A percentile compares a stretch with the other conserved stretches of the same genome.
phyloP scores from a whole-genome alignment of 35 echinoderm and acorn worm genomes.

The Heliocidaris erythrogramma region DNA sequence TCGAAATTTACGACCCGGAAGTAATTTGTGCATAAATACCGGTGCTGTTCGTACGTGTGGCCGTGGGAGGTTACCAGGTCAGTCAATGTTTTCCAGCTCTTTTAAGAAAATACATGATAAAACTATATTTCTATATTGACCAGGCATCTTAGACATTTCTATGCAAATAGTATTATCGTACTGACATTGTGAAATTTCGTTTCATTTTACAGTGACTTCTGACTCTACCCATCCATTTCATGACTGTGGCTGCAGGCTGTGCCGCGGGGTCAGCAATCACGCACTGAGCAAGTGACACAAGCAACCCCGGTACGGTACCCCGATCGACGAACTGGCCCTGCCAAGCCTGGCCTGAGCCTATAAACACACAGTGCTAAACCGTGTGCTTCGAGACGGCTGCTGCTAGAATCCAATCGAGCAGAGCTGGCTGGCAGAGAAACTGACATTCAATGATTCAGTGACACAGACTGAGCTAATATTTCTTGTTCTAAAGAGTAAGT shows the following conservation, averaged over 20 bases:
- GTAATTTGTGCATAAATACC: not conserved
- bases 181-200: not conserved
- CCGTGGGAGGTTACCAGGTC: not conserved
- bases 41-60: not conserved
- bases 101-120: not conserved
- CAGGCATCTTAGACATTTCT: not conserved
- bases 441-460: too few relatives aligned
- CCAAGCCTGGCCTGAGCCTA: too few relatives aligned
- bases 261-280: not conserved
- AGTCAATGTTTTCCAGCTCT: not conserved
- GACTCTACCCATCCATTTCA: not conserved
- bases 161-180: not conserved
- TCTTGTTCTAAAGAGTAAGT: too few relatives aligned
- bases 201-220: not conserved
- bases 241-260: not conserved
- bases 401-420: too few relatives aligned
- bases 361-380: too few relatives aligned
- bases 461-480: too few relatives aligned
- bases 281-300: not conserved
- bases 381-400: too few relatives aligned
- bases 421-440: too few relatives aligned
- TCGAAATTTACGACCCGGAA: constrained; percentile 20
- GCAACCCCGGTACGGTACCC: not conserved
- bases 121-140: not conserved
- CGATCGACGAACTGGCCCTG: not conserved